Evolutionary conservation across 2,113 vertebrate species (phyloP).

Genomic region (Actenoides hombroni): DNA sequence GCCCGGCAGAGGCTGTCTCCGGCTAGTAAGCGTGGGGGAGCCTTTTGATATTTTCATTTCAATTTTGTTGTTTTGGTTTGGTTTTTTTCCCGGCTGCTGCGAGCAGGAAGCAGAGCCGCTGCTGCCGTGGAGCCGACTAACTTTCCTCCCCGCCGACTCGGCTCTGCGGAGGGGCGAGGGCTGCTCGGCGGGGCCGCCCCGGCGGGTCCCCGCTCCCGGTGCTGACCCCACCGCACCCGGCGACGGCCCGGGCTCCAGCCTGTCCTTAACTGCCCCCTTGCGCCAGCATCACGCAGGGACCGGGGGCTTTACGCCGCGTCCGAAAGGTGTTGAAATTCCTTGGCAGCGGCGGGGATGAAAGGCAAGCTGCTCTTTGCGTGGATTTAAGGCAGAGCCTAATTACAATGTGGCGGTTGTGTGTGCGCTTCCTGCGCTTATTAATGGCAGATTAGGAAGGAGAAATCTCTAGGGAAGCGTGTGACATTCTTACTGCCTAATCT

Average conservation of each 20-base stretch:
- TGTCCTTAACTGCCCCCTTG: conserved; percentile 59
- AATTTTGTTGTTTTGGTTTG: neutral
- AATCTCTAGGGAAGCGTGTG: conserved; percentile 16
- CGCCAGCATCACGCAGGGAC: conserved; percentile 13
- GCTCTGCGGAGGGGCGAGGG: neutral
- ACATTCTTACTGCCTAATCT: conserved; percentile 5
- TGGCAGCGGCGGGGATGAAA: neutral
- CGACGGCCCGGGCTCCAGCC: neutral
- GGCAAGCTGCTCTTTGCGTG: neutral
- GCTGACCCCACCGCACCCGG: neutral
- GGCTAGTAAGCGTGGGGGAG: neutral
- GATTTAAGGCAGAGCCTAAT: neutral
- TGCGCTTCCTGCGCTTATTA: conserved; percentile 17
- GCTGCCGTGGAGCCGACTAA: neutral
- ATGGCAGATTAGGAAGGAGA: conserved; percentile 9
- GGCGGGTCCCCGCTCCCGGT: neutral
- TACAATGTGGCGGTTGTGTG: neutral
- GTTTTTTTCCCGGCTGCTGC: neutral
- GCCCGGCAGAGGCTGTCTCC: neutral
- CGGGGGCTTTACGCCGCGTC: neutral
- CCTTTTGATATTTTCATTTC: neutral
- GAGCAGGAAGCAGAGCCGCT: neutral
- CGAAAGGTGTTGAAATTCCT: neutral
- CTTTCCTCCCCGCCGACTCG: neutral
- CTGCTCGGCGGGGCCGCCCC: neutral